These are phyloP conservation scores for Stegana nigrithorax DNA, from an alignment of 2,888 invertebrate species.

Conservation along the genomic window DNA sequence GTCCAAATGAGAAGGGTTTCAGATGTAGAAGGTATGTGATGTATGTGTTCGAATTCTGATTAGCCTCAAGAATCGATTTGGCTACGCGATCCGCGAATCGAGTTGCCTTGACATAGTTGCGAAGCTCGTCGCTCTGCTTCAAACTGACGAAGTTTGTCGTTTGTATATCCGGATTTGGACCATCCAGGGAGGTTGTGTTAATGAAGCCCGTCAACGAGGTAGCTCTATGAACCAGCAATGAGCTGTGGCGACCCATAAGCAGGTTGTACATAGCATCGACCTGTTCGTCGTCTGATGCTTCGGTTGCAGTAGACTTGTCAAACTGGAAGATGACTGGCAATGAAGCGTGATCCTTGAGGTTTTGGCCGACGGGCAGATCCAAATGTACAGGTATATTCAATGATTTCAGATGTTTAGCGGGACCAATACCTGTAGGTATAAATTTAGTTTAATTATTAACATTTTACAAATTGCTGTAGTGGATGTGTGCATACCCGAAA, in stretches of 20 bases:
- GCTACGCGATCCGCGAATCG: slow-evolving; percentile 62
- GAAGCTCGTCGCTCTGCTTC: slow-evolving; percentile 65
- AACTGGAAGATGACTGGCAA: slow-evolving; percentile 70
- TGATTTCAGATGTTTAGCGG: slow-evolving; percentile 52
- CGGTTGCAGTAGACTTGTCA: slow-evolving; percentile 67
- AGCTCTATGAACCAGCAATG: slow-evolving; percentile 69
- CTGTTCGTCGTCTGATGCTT: slow-evolving; percentile 66
- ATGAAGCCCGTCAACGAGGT: slow-evolving; percentile 72
- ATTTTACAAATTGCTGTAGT: not conserved
- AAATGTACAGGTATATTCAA: slow-evolving; percentile 53
- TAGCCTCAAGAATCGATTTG: slow-evolving; percentile 61
- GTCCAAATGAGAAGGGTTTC: slow-evolving; percentile 70
- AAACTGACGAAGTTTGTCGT: slow-evolving; percentile 70
- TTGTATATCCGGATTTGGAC: slow-evolving; percentile 73
- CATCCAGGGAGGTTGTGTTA: slow-evolving; percentile 70
- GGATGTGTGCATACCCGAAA: slow-evolving; percentile 78
- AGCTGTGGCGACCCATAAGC: slow-evolving; percentile 70
- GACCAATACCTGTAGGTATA: slow-evolving; percentile 57
- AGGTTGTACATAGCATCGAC: slow-evolving; percentile 69
- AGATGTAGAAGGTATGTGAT: slow-evolving; percentile 62
- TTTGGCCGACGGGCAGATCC: slow-evolving; percentile 75
- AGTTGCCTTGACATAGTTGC: slow-evolving; percentile 60
- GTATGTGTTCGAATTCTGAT: slow-evolving; percentile 59
- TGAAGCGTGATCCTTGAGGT: slow-evolving; percentile 85
- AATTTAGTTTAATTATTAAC: slow-evolving; percentile 4